Evolutionary conservation across 2,888 invertebrate genomes (phyloP).

Genomic region (Philopedon plagiatum): DNA sequence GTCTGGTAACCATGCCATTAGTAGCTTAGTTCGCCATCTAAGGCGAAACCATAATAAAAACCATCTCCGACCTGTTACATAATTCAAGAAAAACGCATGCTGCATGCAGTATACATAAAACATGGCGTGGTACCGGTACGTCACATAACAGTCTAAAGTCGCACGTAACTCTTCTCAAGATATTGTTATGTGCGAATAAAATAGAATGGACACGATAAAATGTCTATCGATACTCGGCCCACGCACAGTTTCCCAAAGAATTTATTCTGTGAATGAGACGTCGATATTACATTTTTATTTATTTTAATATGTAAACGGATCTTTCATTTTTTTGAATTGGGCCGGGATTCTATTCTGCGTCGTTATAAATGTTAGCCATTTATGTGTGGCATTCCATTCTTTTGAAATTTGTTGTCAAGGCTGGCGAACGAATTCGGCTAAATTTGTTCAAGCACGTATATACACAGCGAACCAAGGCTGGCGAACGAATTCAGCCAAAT

Average conservation of each 20-base stretch:
- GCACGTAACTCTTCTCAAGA: conserved; percentile 61
- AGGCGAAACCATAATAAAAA: conserved; percentile 4
- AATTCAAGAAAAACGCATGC: conserved; percentile 48
- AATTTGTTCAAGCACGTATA: too few species aligned
- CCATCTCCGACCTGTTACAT: conserved; percentile 42
- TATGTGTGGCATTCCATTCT: too few species aligned
- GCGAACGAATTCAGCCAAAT: too few species aligned
- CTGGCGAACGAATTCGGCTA: too few species aligned
- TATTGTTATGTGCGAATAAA: conserved; percentile 59
- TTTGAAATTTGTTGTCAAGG: too few species aligned
- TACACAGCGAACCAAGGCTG: too few species aligned
- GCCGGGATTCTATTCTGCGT: too few species aligned
- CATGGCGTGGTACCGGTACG: conserved; percentile 51
- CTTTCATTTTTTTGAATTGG: not conserved
- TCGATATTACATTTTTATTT: not conserved
- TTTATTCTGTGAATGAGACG: conserved; percentile 21
- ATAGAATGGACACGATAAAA: conserved; percentile 51
- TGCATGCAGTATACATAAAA: conserved; percentile 47
- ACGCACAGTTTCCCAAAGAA: conserved; percentile 49
- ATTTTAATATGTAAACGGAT: not conserved
- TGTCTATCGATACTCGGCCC: conserved; percentile 48
- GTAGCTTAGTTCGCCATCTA: conserved; percentile 12
- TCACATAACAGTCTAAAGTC: conserved; percentile 54
- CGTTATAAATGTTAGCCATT: too few species aligned
- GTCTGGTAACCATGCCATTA: conserved; percentile 3